phyloP scores from a whole-genome alignment of 2,797 vertebrate species.

The Pseudochirops cupreus region DNA sequence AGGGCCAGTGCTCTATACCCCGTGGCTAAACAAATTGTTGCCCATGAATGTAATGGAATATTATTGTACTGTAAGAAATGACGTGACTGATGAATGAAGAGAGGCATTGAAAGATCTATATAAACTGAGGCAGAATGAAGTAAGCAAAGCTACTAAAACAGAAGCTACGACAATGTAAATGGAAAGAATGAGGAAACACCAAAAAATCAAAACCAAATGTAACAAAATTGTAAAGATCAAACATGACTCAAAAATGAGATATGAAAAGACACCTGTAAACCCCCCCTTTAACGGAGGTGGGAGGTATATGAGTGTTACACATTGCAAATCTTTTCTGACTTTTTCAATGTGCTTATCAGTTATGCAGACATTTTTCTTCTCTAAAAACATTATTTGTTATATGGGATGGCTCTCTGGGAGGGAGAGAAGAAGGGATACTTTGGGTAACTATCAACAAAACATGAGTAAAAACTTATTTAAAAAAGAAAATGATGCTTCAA shows the following conservation, averaged over 20 bases:
- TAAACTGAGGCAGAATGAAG: neutral
- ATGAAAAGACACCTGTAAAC: neutral
- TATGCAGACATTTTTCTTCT: neutral
- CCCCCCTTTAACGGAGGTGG: neutral
- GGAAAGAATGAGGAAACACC: neutral
- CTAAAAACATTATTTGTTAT: neutral
- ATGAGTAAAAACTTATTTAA: neutral
- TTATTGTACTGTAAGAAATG: neutral
- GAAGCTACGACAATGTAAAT: neutral
- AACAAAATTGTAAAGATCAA: neutral
- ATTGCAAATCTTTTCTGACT: neutral
- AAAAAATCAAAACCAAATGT: neutral
- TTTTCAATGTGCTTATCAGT: neutral
- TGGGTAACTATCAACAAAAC: neutral
- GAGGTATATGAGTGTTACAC: neutral
- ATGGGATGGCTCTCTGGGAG: neutral
- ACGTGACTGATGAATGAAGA: neutral
- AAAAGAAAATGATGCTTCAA: neutral
- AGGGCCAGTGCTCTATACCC: too few relatives aligned
- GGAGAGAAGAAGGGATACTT: neutral
- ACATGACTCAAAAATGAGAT: neutral
- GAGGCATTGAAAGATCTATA: neutral
- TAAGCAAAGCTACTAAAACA: neutral
- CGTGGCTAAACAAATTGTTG: neutral
- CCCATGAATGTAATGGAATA: neutral